Evolutionary conservation across 2,797 vertebrate species (phyloP).

Genomic region (Aeoliscus strigatus): DNA sequence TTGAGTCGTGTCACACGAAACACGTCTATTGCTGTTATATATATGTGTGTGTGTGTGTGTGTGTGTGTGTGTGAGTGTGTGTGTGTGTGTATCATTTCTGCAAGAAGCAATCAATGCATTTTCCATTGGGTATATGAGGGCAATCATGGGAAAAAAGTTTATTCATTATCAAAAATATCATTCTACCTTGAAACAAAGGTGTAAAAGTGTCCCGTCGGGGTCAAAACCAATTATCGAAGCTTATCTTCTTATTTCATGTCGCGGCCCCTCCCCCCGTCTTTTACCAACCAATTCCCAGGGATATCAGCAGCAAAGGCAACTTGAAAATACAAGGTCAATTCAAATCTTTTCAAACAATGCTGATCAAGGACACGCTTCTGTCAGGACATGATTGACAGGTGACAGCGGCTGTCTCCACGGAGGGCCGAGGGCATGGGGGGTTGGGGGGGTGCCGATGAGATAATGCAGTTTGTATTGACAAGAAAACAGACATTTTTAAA

Average conservation of each 20-base stretch:
- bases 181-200: conserved; percentile 1
- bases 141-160: not conserved
- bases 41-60: too few relatives aligned
- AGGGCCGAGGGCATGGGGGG: conserved; percentile 10
- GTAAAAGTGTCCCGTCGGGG: conserved; percentile 10
- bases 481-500: conserved; percentile 39
- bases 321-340: conserved; percentile 63
- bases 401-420: conserved; percentile 57
- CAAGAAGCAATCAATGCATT: not conserved
- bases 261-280: too few relatives aligned
- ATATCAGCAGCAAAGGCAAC: conserved; percentile 50
- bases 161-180: conserved; percentile 17
- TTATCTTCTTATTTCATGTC: conserved; percentile 55
- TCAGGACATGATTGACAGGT: conserved; percentile 71
- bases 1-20: too few relatives aligned
- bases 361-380: conserved; percentile 63
- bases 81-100: too few relatives aligned
- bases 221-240: conserved; percentile 51
- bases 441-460: conserved; percentile 32
- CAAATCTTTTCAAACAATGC: conserved; percentile 55
- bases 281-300: conserved; percentile 42
- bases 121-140: conserved; percentile 7
- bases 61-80: too few relatives aligned
- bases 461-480: conserved; percentile 66
- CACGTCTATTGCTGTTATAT: too few relatives aligned